Conservation (phyloP, 2,797 vertebrate genomes). For the Darevskia mixta region DNA sequence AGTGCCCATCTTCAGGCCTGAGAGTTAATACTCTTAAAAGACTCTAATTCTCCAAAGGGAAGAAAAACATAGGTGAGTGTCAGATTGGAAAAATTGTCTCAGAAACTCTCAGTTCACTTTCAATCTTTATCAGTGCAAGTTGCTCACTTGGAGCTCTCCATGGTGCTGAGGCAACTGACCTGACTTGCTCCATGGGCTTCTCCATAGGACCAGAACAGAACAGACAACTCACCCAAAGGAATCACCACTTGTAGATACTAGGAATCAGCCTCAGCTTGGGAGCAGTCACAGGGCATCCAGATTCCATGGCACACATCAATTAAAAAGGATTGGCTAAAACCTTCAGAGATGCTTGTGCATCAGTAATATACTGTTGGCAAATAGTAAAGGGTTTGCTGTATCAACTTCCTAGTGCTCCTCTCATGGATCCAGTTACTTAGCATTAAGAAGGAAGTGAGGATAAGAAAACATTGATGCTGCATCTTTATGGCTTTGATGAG, state of each 20-base stretch:
- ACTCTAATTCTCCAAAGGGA: too few relatives aligned
- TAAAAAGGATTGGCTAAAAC: neutral
- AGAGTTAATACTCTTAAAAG: too few relatives aligned
- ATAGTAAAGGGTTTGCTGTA: neutral
- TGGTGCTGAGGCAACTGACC: too few relatives aligned
- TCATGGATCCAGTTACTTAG: neutral
- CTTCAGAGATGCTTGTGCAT: neutral
- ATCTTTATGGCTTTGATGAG: neutral
- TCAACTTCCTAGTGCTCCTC: neutral
- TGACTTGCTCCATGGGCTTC: too few relatives aligned
- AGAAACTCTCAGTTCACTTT: too few relatives aligned
- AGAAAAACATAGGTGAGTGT: too few relatives aligned
- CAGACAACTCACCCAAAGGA: neutral
- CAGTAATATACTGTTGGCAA: conserved; percentile 9
- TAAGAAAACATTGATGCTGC: neutral
- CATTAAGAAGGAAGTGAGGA: neutral
- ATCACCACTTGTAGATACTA: neutral
- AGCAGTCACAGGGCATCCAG: neutral
- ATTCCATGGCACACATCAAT: neutral
- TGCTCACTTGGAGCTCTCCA: too few relatives aligned
- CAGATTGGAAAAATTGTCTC: too few relatives aligned
- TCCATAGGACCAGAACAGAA: too few relatives aligned
- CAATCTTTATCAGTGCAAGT: too few relatives aligned
- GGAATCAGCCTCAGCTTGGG: neutral
- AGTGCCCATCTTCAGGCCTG: too few relatives aligned